Conservation (phyloP, 2,888 invertebrate genomes). For the Dinocampus coccinellae region DNA sequence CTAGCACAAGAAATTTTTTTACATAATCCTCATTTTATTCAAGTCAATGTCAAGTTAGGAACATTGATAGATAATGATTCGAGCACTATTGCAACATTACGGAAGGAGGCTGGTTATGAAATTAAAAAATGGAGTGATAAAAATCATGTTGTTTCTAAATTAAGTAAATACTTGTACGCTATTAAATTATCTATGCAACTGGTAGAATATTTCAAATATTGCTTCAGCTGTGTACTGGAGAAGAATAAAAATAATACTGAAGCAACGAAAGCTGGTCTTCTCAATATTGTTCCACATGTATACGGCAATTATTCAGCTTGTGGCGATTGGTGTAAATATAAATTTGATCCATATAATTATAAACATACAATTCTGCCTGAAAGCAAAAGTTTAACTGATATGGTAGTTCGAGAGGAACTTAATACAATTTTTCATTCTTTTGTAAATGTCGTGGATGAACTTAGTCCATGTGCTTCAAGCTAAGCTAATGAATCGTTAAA, state of each 20-base stretch:
- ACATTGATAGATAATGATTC: slow-evolving; percentile 44
- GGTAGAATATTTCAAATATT: slow-evolving; percentile 39
- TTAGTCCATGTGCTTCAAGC: slow-evolving; percentile 41
- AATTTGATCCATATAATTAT: slow-evolving; percentile 37
- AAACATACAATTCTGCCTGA: slow-evolving; percentile 27
- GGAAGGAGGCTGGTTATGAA: slow-evolving; percentile 19
- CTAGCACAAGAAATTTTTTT: slow-evolving; percentile 39
- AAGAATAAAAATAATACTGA: slow-evolving; percentile 37
- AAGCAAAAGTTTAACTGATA: slow-evolving; percentile 25
- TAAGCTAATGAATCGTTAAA: slow-evolving; percentile 43
- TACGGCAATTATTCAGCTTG: slow-evolving; percentile 37
- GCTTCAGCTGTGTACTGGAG: slow-evolving; percentile 35
- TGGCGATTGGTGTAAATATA: slow-evolving; percentile 37
- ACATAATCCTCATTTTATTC: slow-evolving; percentile 24
- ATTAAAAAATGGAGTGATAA: slow-evolving; percentile 36
- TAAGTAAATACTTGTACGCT: slow-evolving; percentile 39
- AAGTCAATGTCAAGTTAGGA: slow-evolving; percentile 37
- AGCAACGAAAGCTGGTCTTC: slow-evolving; percentile 29
- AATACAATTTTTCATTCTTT: slow-evolving; percentile 35
- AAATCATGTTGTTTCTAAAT: slow-evolving; percentile 37
- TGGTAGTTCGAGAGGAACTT: slow-evolving; percentile 4
- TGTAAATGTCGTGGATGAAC: slow-evolving; percentile 41
- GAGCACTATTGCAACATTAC: slow-evolving; percentile 38
- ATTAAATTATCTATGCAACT: slow-evolving; percentile 27
- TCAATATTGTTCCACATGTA: slow-evolving; percentile 35